Base-by-base conservation (phyloP, 2,797 vertebrate genomes). In the Pitangus sulphuratus region DNA sequence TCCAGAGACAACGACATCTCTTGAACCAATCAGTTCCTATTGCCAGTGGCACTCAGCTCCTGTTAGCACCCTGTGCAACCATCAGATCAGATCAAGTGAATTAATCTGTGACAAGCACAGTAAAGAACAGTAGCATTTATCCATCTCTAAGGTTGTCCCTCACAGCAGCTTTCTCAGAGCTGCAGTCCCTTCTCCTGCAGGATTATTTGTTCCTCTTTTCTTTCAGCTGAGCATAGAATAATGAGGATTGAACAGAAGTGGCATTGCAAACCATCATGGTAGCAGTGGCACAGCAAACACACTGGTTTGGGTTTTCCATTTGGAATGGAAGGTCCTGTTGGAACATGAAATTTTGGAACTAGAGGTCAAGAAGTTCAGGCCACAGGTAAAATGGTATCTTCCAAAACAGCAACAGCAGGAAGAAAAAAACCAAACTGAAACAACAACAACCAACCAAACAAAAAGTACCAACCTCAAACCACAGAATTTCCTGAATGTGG, bases 1-100 rank as follows among this genome's bases (percentile, higher is more conserved):
- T 91, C 58, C 84, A 33, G 65, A 81, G 82, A 58, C 94, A 96
- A 96, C 90, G 76, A 84, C 89, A 88, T 93, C 71, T 84, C 92
- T 91, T 87, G 76, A 95, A 91, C 92, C 91, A 93, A 92, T 95
- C 89, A 65, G 91, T 76, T 96, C 61, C 76, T 72, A 66, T 90
- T 94, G 84, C 93, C 85, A 53, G 87, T 74, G 89, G 84, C 91
- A 94, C 93, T 96, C 87, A 78, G 75, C 82, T 95, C 79, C 75
- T 58, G 78, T 91, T 94, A 87, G 84, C 81, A 64, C 92, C 87
- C 71, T 44, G 78, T 92, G 90, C 91, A 96, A 66, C 75, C 68
- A 86, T 90, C 86, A 84, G 87, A 90, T 88, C 80, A 76, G 75
- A 84, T 94, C 70, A 78, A 91, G 76, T 50, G 87, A 93, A 93